A percentile compares a stretch with the other conserved stretches of the same genome.
phyloP scores from a whole-genome alignment of 1,140 invertebrate genomes.

The Cotesia typhae region DNA sequence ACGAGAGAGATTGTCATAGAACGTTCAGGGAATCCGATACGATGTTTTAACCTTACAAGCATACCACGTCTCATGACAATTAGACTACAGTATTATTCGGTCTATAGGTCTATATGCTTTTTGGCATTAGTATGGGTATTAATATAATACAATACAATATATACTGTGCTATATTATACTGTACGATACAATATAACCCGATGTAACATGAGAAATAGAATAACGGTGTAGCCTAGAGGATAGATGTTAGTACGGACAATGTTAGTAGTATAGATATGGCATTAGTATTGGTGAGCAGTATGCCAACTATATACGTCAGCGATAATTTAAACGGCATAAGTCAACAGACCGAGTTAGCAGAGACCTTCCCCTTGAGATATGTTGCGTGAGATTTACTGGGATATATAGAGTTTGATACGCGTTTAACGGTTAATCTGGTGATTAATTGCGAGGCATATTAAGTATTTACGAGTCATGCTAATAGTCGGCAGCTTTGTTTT shows the following conservation, averaged over 20 bases:
- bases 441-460: background rate
- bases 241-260: background rate
- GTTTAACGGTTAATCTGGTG: slow-evolving; percentile 16
- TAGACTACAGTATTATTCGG: no score
- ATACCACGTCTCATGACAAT: no score
- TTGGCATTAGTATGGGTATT: no score
- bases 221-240: background rate
- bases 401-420: slow-evolving; percentile 3
- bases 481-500: no score
- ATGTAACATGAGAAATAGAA: background rate
- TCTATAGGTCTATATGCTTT: no score
- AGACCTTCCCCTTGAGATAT: slow-evolving; percentile 32
- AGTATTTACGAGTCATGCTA: background rate
- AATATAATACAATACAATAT: no score
- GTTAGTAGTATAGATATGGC: background rate
- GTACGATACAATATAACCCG: no score
- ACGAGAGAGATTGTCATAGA: no score
- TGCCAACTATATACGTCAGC: slow-evolving; percentile 29
- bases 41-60: no score
- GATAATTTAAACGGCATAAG: slow-evolving; percentile 32
- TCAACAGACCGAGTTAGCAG: background rate
- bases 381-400: slow-evolving; percentile 25
- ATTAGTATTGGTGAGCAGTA: no score
- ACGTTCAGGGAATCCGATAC: no score
- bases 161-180: no score